These are phyloP conservation scores for Myopa testacea DNA, from an alignment of 2,888 invertebrate genomes.

Conservation along the genomic window DNA sequence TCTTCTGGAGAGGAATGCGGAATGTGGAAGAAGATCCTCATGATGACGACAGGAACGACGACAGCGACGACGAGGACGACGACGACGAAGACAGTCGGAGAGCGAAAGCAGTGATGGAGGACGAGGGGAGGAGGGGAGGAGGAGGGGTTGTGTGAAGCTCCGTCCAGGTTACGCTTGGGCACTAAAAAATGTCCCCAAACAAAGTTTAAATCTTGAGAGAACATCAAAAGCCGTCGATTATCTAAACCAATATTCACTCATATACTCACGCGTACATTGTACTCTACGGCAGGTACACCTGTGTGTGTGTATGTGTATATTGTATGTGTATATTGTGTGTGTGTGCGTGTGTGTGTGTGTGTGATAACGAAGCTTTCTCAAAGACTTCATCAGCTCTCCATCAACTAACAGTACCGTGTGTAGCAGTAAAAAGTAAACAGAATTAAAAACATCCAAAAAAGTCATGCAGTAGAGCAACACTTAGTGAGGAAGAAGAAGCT, in stretches of 20 bases:
- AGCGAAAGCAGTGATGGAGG: too few relatives aligned
- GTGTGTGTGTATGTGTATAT: not conserved
- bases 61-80: not conserved
- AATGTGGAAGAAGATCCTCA: not conserved
- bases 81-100: not conserved
- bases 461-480: not conserved
- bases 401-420: conserved; percentile 62
- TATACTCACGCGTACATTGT: not conserved
- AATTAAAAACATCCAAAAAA: conserved; percentile 17
- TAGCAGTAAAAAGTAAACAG: conserved; percentile 43
- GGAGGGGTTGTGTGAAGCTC: too few relatives aligned
- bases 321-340: not conserved
- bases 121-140: too few relatives aligned
- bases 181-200: not conserved
- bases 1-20: not conserved
- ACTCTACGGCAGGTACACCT: not conserved
- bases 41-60: not conserved
- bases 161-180: not conserved
- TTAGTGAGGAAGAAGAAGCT: conserved; percentile 6
- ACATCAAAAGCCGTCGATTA: too few relatives aligned
- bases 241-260: not conserved
- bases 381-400: conserved; percentile 10
- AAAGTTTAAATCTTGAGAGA: too few relatives aligned
- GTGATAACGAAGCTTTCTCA: conserved; percentile 20
- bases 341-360: conserved; percentile 4